Evolutionary conservation across 30 jellyfish, hydroid and myxozoan genomes (phyloP).

Genomic region (Mastigias papua): DNA sequence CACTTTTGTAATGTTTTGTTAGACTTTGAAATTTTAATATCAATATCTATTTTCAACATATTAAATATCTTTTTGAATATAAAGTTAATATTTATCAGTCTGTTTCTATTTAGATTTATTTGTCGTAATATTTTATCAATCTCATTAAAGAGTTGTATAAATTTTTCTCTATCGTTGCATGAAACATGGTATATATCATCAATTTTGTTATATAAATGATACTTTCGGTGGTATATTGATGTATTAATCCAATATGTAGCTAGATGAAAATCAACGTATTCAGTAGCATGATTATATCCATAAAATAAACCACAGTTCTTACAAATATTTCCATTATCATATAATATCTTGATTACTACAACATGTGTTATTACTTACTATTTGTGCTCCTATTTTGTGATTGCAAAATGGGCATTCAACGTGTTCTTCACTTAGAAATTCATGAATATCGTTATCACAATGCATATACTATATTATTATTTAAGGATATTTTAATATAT

Average conservation of each 20-base stretch:
- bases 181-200: background rate
- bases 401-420: slow-evolving; percentile 31
- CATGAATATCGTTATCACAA: slow-evolving; percentile 22
- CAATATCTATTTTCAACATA: slow-evolving; percentile 10
- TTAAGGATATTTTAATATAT: too few relatives aligned
- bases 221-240: slow-evolving; percentile 36
- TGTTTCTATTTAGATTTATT: slow-evolving; percentile 17
- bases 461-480: too few relatives aligned
- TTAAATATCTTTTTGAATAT: slow-evolving; percentile 22
- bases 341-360: slow-evolving; percentile 22
- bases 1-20: background rate
- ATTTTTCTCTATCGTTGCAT: slow-evolving; percentile 21
- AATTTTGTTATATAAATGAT: slow-evolving; percentile 25
- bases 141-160: slow-evolving; percentile 23
- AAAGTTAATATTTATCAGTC: slow-evolving; percentile 45
- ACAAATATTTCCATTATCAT: slow-evolving; percentile 13
- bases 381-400: slow-evolving; percentile 18
- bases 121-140: slow-evolving; percentile 27
- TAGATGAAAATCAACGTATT: slow-evolving; percentile 17
- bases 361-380: slow-evolving; percentile 18
- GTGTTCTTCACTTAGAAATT: background rate
- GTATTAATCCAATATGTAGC: slow-evolving; percentile 10
- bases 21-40: slow-evolving; percentile 3
- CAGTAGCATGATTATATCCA: slow-evolving; percentile 22
- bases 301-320: slow-evolving; percentile 27